phyloP scores from a whole-genome alignment of 1,140 invertebrate species.

The Helicoverpa armigera region DNA sequence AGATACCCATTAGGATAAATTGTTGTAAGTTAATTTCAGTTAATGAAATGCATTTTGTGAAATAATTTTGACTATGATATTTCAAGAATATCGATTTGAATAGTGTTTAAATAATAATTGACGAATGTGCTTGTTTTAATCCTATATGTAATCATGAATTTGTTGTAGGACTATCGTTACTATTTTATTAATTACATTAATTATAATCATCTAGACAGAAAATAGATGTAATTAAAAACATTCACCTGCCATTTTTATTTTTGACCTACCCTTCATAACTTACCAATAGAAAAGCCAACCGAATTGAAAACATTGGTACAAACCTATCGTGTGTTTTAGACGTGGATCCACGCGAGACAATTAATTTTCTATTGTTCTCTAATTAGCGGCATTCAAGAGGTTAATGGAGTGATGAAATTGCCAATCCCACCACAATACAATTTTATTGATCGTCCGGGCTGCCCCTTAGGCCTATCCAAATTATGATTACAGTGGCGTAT shows the following conservation, averaged over 20 bases:
- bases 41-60: conserved; percentile 64
- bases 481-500: too few relatives aligned
- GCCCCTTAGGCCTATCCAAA: too few relatives aligned
- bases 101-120: conserved; percentile 58
- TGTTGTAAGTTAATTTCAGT: conserved; percentile 64
- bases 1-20: conserved; percentile 56
- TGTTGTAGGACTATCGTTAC: conserved; percentile 65
- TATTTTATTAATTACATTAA: conserved; percentile 58
- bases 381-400: too few relatives aligned
- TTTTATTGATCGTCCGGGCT: too few relatives aligned
- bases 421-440: too few relatives aligned
- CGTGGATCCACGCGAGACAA: too few relatives aligned
- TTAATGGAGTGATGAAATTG: too few relatives aligned
- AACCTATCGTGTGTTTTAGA: too few relatives aligned
- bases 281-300: too few relatives aligned
- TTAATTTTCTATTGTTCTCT: too few relatives aligned
- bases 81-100: conserved; percentile 57
- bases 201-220: conserved; percentile 53
- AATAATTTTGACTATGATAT: conserved; percentile 60
- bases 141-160: conserved; percentile 62
- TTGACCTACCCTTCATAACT: too few relatives aligned
- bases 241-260: conserved; percentile 10
- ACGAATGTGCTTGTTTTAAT: conserved; percentile 68
- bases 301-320: too few relatives aligned
- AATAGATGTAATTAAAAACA: conserved; percentile 53